Evolutionary conservation across 2,888 invertebrate genomes (phyloP), one percentile per base, ranked within the genome.

Genomic region (Vesta saturnalis): DNA sequence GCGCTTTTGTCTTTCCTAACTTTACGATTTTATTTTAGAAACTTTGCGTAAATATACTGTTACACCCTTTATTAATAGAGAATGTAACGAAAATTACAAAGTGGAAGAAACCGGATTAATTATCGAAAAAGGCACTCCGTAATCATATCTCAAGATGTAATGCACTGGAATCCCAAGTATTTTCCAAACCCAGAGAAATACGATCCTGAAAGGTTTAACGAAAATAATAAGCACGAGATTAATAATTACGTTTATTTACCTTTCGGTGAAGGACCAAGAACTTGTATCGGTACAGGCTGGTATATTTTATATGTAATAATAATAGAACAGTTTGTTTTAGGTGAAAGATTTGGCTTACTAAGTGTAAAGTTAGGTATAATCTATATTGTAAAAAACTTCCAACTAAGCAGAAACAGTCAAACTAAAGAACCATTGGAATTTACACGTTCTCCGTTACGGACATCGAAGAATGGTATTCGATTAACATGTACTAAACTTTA

Each of bases 141-240:
- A 0, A 73, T 77, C n/a, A 78, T 85, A 30, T 81, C 83, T 1
- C 72, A 79, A 1, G 69, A 76, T 21, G 79, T 78, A 1, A 52
- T 85, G 10, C 85, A 85, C 57, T 74, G 75, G 23, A 82, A 84
- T 72, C 75, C 77, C 0, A 63, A 80, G 19, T 80, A 80, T 74
- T 85, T 77, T 71, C 80, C 82, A 1, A 78, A 84, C 56, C 84
- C 85, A 0, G 74, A 81, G 12, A 75, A 75, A 63, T 85, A 83
- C 70, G 78, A 83, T 72, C 85, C 85, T 0, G 82, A 83, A 61
- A 71, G 83, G 52, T 84, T 83, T 75, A 73, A 62, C 0, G 76
- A 76, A 0, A 80, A 80, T 52, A 78, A 77, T 58, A 46, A 46
- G 12, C 15, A 57, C 6, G 57, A 57, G 0, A 62, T 71, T 10